Percentiles rank a stretch among this genome's conserved stretches.
Evolutionary conservation across 2,888 invertebrate genomes (phyloP).

Genomic region (Lycophotia porphyrea): DNA sequence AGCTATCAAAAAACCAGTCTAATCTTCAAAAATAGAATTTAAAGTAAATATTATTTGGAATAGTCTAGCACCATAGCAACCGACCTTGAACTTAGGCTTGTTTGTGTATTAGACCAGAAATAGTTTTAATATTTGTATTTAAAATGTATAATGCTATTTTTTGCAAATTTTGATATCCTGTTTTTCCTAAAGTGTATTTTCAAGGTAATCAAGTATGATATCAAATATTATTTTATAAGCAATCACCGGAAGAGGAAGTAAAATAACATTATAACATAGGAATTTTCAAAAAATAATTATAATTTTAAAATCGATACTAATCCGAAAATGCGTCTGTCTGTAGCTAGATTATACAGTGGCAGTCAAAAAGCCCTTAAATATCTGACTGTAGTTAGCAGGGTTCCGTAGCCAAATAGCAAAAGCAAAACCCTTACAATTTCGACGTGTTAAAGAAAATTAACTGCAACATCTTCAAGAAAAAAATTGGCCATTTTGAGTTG

Average conservation of each 20-base stretch:
- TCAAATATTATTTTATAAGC: not conserved
- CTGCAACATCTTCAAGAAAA: not conserved
- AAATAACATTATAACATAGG: not conserved
- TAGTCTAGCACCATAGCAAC: not conserved
- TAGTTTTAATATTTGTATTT: not conserved
- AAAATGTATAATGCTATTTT: not conserved
- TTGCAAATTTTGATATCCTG: not conserved
- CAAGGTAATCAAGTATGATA: not conserved
- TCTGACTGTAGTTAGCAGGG: not conserved
- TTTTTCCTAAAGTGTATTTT: not conserved
- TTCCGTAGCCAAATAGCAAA: not conserved
- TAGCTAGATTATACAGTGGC: not conserved
- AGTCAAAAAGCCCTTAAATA: not conserved
- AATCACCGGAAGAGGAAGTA: not conserved
- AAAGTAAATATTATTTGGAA: not conserved
- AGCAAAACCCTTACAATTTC: not conserved
- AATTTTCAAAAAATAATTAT: not conserved
- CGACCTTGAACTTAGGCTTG: constrained; percentile 9
- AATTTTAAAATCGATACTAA: not conserved
- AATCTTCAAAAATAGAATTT: not conserved
- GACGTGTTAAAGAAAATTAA: not conserved
- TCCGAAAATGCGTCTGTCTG: not conserved
- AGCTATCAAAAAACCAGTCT: constrained; percentile 3
- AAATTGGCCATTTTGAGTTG: not conserved
- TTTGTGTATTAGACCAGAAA: not conserved